Evolutionary conservation across 37 sponge, comb jelly and placozoan genomes (phyloP).

Genomic region (Aphrocallistes beatrix): DNA sequence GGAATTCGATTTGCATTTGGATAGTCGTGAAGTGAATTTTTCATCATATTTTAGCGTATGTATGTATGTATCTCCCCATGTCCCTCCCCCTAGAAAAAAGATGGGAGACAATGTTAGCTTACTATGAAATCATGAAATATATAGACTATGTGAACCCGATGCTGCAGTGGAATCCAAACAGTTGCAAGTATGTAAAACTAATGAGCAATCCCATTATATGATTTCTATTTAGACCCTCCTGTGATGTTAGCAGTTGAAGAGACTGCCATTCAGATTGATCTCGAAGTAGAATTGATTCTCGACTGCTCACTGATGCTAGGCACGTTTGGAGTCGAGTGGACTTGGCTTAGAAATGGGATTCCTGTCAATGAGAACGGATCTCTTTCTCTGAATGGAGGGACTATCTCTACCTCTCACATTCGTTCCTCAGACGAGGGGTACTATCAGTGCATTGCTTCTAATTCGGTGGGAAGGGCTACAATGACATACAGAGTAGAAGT

Average conservation of each 20-base stretch:
- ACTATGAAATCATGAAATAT: too few species aligned
- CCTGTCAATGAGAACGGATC: not conserved
- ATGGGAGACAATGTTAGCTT: too few species aligned
- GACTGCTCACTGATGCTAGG: not conserved
- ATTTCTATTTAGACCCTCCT: not conserved
- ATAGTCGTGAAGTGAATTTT: too few species aligned
- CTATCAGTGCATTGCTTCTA: not conserved
- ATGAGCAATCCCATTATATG: not conserved
- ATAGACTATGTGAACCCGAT: too few species aligned
- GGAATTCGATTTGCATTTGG: too few species aligned
- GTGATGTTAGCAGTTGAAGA: not conserved
- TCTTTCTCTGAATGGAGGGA: not conserved
- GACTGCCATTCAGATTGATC: not conserved
- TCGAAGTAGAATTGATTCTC: not conserved
- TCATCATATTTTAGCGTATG: too few species aligned
- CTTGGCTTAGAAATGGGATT: not conserved
- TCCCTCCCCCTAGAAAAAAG: too few species aligned
- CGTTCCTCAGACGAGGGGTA: not conserved
- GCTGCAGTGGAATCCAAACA: too few species aligned
- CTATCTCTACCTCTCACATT: not conserved
- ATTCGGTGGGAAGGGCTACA: not conserved
- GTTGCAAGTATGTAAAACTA: too few species aligned
- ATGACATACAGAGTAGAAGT: not conserved
- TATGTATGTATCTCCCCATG: too few species aligned
- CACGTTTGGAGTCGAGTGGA: not conserved